Evolutionary conservation across 64 coral and sea anemone species (phyloP), one percentile per base, ranked within the genome.

Genomic region (Dendrophyllia cribrosa): DNA sequence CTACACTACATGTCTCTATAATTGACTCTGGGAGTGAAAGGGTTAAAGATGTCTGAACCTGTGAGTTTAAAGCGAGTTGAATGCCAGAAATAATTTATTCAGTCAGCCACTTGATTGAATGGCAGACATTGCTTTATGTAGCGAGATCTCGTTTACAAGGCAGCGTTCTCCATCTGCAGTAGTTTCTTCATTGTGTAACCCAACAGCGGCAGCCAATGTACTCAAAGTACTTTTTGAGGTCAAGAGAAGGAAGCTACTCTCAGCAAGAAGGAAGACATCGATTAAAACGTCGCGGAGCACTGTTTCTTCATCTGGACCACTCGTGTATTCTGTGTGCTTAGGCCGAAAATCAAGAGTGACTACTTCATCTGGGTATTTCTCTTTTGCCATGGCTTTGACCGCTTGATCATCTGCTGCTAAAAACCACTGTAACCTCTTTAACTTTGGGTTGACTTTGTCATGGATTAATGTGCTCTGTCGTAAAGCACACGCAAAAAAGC

Each of bases 81-180:
- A 34, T 34, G 34, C 2, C 34, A 34, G 34, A 34, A n/a, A n/a
- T n/a, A n/a, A n/a, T n/a, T n/a, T n/a, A n/a, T n/a, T n/a, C n/a
- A n/a, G 0, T 34, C 34, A 34, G 34, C 34, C 34, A 34, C 34
- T 34, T 1, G 34, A 34, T 34, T 0, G 34, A 34, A 34, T 34
- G 2, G 34, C 34, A 34, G 34, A 34, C 34, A 34, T 34, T 34
- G 34, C 47, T 49, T 74, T 15, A 16, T 16, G 71, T 47, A 64
- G 17, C 0, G 61, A 64, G 17, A 34, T 69, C 63, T 48, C 16
- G 62, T 86, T 86, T 6, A 86, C 50, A 3, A 19, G 20, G 47
- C 82, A 86, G 2, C n/a, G 25, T 70, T 86, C 82, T 6, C 82
- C 82, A 70, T 86, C 61, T 55, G 47, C 62, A 70, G 50, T 60